Percentiles rank a stretch among this genome's conserved stretches.
phyloP scores from a whole-genome alignment of 2,888 invertebrate genomes.

The Hirtodrosophila duncani region DNA sequence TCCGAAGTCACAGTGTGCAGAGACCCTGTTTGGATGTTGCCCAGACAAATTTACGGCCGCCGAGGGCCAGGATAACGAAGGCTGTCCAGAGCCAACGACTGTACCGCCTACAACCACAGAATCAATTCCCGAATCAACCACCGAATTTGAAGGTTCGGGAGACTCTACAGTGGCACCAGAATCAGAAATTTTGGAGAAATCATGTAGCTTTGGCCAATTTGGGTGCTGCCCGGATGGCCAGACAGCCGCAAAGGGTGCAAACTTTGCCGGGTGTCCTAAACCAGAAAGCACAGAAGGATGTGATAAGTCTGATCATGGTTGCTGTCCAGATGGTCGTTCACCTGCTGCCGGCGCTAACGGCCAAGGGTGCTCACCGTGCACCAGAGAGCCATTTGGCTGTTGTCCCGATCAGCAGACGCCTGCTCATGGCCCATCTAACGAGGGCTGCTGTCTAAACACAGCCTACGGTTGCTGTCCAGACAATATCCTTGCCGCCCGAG shows the following conservation, averaged over 20 bases:
- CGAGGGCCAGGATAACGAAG: constrained; percentile 87
- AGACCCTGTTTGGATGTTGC: constrained; percentile 92
- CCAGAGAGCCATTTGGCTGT: constrained; percentile 87
- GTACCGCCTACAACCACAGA: constrained; percentile 73
- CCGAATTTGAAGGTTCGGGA: constrained; percentile 53
- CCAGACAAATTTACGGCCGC: constrained; percentile 87
- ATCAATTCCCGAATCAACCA: constrained; percentile 29
- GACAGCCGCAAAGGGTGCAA: constrained; percentile 82
- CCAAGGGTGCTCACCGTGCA: constrained; percentile 88
- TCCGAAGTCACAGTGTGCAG: constrained; percentile 85
- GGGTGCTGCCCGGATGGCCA: constrained; percentile 87
- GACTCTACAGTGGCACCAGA: constrained; percentile 33
- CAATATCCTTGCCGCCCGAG: constrained; percentile 88
- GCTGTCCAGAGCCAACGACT: constrained; percentile 85
- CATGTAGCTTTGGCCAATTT: constrained; percentile 77
- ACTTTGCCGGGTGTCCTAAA: constrained; percentile 70
- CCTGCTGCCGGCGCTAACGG: constrained; percentile 84
- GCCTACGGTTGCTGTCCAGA: constrained; percentile 94
- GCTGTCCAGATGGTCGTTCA: constrained; percentile 85
- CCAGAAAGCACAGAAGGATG: constrained; percentile 78
- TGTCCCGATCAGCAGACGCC: constrained; percentile 90
- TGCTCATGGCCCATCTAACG: constrained; percentile 89
- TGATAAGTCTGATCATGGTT: constrained; percentile 82
- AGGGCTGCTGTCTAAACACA: constrained; percentile 89
- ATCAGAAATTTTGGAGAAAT: constrained; percentile 57